Conservation (phyloP, 2,797 vertebrate genomes). For the Uromys caudimaculatus region DNA sequence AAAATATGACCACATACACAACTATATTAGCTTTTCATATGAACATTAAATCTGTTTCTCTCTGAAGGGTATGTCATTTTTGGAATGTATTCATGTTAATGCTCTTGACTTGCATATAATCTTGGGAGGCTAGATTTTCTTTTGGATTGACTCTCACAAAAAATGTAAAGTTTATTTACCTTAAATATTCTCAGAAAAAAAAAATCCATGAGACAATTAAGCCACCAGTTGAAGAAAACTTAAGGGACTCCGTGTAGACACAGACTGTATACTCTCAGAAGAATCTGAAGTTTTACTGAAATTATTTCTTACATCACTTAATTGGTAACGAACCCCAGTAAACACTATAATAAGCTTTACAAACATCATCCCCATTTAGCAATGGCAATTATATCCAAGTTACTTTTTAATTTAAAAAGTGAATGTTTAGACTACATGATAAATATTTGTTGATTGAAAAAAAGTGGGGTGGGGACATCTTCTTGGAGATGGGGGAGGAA, state of each 20-base stretch:
- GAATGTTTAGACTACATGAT: neutral
- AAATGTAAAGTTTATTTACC: neutral
- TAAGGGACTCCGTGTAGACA: neutral
- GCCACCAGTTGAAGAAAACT: neutral
- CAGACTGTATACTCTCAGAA: neutral
- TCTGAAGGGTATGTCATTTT: neutral
- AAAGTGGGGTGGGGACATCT: neutral
- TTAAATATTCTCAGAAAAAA: neutral
- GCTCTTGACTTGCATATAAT: neutral
- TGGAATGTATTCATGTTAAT: neutral
- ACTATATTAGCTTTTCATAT: neutral
- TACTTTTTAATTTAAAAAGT: conserved; percentile 48
- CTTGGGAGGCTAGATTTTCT: neutral
- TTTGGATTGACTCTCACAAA: conserved; percentile 20
- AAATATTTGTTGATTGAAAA: conserved; percentile 46
- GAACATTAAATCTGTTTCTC: neutral
- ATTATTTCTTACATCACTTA: neutral
- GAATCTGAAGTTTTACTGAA: neutral
- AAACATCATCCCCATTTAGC: neutral
- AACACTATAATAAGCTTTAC: neutral
- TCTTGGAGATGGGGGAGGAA: too few relatives aligned
- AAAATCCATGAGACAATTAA: neutral
- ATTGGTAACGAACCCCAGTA: neutral
- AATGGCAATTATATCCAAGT: neutral
- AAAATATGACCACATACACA: neutral